Base-by-base conservation (phyloP, 2,888 invertebrate genomes). In the Acronicta alni region DNA sequence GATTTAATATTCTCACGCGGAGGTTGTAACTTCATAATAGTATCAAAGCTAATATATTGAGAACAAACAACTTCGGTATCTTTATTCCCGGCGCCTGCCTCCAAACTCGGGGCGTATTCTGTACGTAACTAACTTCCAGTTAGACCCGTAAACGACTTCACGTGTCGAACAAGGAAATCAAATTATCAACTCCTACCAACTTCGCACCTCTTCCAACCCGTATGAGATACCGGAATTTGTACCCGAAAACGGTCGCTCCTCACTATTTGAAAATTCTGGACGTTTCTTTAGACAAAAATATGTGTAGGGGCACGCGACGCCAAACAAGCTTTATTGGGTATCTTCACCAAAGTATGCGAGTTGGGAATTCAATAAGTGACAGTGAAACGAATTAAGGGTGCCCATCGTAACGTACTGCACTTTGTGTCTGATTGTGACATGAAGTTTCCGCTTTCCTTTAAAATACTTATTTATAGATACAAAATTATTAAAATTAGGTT, bases 151-250 rank as follows among this genome's bases (percentile, higher is more conserved):
- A 93, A 92, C 91, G 91, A 91, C 88, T 91, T 92, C 91, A 91
- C 91, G 91, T 93, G 91, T 92, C 88, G 89, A 90, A 92, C 89
- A 89, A 86, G 89, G 88, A 90, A 93, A 93, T 92, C 90, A 91
- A 94, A 93, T 94, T 93, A 93, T 90, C 89, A 90, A 91, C 91
- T 92, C 89, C 85, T 79, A 87, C 87, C 78, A 91, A 90, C 89
- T 91, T 92, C 81, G 83, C 89, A 91, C 91, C 91, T 91, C 89
- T 88, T 87, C 82, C 82, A 82, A 74, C 75, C 79, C 77, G 75
- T 81, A 85, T 83, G 84, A 86, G 86, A 87, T 86, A 85, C 85
- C 54, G 87, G 88, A 90, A 91, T 89, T 88, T 83, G 85, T 86
- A 82, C 81, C 84, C 82, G 74, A 85, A 87, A 86, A 85, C 60